Evolutionary conservation across 2,113 vertebrate genomes (phyloP), one percentile per base, ranked within the genome.

Genomic region (Scalopus aquaticus): DNA sequence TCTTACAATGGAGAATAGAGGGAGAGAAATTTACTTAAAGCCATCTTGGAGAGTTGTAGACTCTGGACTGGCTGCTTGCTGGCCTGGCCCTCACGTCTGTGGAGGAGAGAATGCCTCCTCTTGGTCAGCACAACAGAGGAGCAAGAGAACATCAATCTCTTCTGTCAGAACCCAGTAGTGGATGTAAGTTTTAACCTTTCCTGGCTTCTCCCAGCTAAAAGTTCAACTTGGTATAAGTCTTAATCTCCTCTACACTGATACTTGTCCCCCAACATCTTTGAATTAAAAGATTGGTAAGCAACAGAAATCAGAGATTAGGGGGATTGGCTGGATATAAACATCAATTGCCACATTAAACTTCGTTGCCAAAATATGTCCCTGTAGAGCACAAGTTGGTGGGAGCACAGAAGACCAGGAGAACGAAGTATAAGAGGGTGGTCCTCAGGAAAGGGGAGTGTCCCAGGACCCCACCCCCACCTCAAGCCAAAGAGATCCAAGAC

Each of bases 211-310:
- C n/a, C 32, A 91, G 70, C 7, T 54, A 67, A 72, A 85, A 62
- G 24, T 51, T 32, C 72, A 85, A 58, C 32, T 82, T 76, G 67
- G 46, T 77, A 42, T 92, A 77, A 60, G 76, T 86, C 26, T 20
- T 56, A 56, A 35, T 22, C 20, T 19, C 35, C n/a, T 80, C 32
- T 11, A 58, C 0, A 30, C 3, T 6, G 28, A 6, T 32, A 4
- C 17, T 35, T 35, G 12, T 49, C 37, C 3, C 24, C 12, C 9
- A 56, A 4, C 15, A 44, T 28, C 46, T 35, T 58, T 73, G 69
- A 91, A 54, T 74, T 51, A 64, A 96, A 95, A 81, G 81, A 80
- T 35, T 67, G 16, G 28, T 39, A 73, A 88, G 76, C 24, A 82
- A 51, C n/a, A 26, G 67, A 86, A 67, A 67, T 54, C 26, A 44